Base-by-base conservation (phyloP, 2,113 vertebrate species). In the Ochotona princeps region DNA sequence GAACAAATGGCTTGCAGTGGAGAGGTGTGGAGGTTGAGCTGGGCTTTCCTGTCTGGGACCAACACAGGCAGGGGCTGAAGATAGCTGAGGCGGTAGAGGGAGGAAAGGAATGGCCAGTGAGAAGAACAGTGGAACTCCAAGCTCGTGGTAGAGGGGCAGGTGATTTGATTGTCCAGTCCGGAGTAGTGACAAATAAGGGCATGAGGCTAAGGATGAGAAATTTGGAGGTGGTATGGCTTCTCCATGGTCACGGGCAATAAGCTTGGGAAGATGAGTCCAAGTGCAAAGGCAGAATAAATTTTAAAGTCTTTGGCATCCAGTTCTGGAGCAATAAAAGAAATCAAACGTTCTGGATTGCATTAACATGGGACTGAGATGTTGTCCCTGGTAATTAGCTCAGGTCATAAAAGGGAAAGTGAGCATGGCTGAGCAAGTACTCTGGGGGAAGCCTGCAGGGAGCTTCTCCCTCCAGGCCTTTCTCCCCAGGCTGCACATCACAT, bases 261-360 rank as follows among this genome's bases (percentile, higher is more conserved):
- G 66, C 35, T 38, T 38, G 23, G 47, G 44, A 65, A n/a, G 65
- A 49, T n/a, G 38, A 79, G 18, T 63, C 26, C 0, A 0, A 72
- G 54, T 13, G 3, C 38, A 80, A 66, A 49, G 47, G 49, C 47
- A 57, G 92, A 86, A 86, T 87, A 73, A 92, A 72, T 28, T 47
- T 63, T 91, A 92, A 69, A 87, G 81, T 78, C 88, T 66, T 76
- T 87, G 76, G 87, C 78, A 87, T 14, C 44, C 74, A 54, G 44
- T 85, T 91, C 70, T 75, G 87, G 38, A 78, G 84, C 84, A 78
- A 84, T 87, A 69, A 92, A 92, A 87, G 80, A 87, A 83, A 70
- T 81, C 66, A 65, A 78, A 87, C 1, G 25, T 82, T 82, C 30
- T 84, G 83, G 49, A 65, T 75, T 49, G 32, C 61, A 57, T 32